Evolutionary conservation across 2,113 vertebrate species (phyloP), one percentile per base, ranked within the genome.

Genomic region (Boleophthalmus pectinirostris): DNA sequence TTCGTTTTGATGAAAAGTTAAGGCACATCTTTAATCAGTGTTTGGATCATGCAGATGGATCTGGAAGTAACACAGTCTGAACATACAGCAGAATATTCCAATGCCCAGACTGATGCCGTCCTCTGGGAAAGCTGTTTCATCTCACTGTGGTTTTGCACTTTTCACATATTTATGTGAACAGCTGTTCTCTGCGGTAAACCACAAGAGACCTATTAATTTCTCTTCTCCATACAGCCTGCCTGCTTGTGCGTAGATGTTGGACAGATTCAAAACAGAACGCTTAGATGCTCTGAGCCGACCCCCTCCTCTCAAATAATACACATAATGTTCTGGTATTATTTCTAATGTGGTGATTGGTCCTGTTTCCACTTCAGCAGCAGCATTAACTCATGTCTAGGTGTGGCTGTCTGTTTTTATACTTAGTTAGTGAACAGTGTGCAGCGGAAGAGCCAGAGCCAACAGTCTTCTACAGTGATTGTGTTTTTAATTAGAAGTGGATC

Each of bases 321-420:
- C 5, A 51, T 51, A 51, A 20, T 20, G 47, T 51, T 51, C 47
- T 51, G 15, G 47, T 49, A 49, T 51, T 18, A 51, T 5, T 54
- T 8, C 25, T 58, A 25, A 58, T 25, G 15, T 79, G 71, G 67
- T 83, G 67, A 60, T 81, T 86, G 82, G 81, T 80, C 70, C 74
- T 76, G 57, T 58, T 35, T 81, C 77, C 61, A 74, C 72, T 78
- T 77, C 23, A 9, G n/a, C 72, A 3, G 69, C 18, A 1, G 72
- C 76, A 54, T n/a, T 35, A 56, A 45, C 54, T 29, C 16, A 69
- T 73, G 57, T 73, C 13, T 38, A 16, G 43, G 16, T 43, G 9
- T 5, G 5, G 5, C 0, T 43, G 38, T 53, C 21, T 75, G 73
- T 70, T 75, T 79, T 74, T 53, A 38, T 18, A 4, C 10, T 20